Percentiles rank a stretch among this genome's conserved stretches.
Conservation (phyloP, 92 coral and sea anemone species). For the Umimayanthus kanabou region DNA sequence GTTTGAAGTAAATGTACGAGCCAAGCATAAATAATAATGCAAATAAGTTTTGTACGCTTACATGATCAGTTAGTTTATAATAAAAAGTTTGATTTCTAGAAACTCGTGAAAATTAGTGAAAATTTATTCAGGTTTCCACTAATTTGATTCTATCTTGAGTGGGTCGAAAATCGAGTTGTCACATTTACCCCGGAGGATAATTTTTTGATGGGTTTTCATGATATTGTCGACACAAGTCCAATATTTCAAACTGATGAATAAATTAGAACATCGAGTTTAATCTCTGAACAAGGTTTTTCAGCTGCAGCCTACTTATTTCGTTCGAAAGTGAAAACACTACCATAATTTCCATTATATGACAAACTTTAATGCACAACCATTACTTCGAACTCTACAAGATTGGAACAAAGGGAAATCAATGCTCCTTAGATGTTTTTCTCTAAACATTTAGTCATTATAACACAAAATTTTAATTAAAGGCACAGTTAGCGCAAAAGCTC, state of each 20-base stretch:
- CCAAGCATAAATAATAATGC: no score
- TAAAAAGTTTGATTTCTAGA: no score
- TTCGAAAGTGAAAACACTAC: background rate
- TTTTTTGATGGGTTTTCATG: background rate
- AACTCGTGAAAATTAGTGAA: background rate
- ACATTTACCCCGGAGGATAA: background rate
- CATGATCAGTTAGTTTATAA: no score
- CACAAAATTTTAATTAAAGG: background rate
- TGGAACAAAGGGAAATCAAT: slow-evolving; percentile 5
- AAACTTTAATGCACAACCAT: background rate
- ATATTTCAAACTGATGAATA: background rate
- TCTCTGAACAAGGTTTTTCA: no score
- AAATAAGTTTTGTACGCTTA: background rate
- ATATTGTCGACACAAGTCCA: background rate
- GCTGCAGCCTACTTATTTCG: background rate
- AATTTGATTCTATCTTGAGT: background rate
- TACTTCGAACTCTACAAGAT: background rate
- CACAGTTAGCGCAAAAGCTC: background rate
- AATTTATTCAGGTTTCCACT: background rate
- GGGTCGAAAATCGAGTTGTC: background rate
- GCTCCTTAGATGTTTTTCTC: background rate
- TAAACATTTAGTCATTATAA: background rate
- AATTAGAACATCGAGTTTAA: no score
- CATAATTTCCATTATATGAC: background rate
- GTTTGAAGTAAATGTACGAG: background rate